phyloP scores from a whole-genome alignment of 2,888 invertebrate genomes.

The Meteorus cinctellus region DNA sequence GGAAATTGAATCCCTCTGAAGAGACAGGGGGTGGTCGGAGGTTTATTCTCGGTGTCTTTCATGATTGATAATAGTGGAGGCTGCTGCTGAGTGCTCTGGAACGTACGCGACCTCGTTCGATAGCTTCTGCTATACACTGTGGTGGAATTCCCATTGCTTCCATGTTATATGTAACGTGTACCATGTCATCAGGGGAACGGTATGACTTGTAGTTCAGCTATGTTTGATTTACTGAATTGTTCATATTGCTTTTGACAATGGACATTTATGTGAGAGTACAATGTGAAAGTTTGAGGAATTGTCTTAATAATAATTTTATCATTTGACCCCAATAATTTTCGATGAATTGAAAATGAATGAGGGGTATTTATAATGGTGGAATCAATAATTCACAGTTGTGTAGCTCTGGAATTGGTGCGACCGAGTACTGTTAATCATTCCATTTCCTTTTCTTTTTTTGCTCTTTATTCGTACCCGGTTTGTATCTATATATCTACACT shows the following conservation, averaged over 20 bases:
- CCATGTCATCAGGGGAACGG: neutral
- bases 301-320: neutral
- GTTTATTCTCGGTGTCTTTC: neutral
- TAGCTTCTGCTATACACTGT: neutral
- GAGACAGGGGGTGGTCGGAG: neutral
- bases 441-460: neutral
- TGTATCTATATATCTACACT: neutral
- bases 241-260: neutral
- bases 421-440: neutral
- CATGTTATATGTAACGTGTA: neutral
- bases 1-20: slow-evolving; percentile 7
- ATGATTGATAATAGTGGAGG: slow-evolving; percentile 6
- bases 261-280: neutral
- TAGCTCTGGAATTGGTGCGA: neutral
- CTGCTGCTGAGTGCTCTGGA: slow-evolving; percentile 8
- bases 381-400: neutral
- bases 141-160: neutral
- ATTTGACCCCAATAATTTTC: neutral
- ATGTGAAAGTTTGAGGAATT: neutral
- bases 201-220: neutral
- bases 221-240: neutral
- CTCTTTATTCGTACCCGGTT: neutral
- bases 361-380: neutral
- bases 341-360: neutral
- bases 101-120: slow-evolving; percentile 2